A percentile compares a stretch with the other conserved stretches of the same genome.
Evolutionary conservation across 1,140 invertebrate species (phyloP).

Genomic region (Kradibia gibbosae): DNA sequence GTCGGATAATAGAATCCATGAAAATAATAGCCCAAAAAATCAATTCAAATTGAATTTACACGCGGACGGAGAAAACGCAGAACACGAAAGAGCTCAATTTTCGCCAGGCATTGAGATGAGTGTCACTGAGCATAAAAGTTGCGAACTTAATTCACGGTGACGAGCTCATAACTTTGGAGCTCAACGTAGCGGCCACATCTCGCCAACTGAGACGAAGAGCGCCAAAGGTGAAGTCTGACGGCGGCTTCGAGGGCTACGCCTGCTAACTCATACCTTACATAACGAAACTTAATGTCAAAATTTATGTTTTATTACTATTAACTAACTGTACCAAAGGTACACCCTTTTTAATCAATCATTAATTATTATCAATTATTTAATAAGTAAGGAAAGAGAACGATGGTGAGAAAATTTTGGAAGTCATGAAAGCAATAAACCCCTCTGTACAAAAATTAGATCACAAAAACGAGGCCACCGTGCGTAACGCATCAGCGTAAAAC

Average conservation of each 20-base stretch:
- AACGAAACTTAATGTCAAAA: too few relatives aligned
- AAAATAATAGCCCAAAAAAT: conserved; percentile 44
- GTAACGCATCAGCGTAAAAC: too few relatives aligned
- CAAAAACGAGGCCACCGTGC: too few relatives aligned
- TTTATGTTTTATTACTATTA: too few relatives aligned
- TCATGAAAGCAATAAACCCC: too few relatives aligned
- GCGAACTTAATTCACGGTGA: neutral
- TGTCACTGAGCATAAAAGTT: conserved; percentile 23
- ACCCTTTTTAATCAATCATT: too few relatives aligned
- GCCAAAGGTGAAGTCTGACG: neutral
- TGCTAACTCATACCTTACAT: neutral
- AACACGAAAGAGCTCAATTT: conserved; percentile 20
- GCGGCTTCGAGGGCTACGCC: neutral
- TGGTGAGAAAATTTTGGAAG: too few relatives aligned
- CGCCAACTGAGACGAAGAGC: neutral
- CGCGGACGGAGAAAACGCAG: neutral
- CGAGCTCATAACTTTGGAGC: conserved; percentile 28
- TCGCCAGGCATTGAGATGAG: neutral
- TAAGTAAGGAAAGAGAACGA: too few relatives aligned
- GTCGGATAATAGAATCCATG: conserved; percentile 46
- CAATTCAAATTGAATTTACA: conserved; percentile 42
- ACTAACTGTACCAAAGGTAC: too few relatives aligned
- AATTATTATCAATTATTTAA: too few relatives aligned
- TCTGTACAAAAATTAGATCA: too few relatives aligned
- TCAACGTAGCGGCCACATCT: neutral